Conservation (phyloP, 2,888 invertebrate genomes). For the Phragmatobia fuliginosa region DNA sequence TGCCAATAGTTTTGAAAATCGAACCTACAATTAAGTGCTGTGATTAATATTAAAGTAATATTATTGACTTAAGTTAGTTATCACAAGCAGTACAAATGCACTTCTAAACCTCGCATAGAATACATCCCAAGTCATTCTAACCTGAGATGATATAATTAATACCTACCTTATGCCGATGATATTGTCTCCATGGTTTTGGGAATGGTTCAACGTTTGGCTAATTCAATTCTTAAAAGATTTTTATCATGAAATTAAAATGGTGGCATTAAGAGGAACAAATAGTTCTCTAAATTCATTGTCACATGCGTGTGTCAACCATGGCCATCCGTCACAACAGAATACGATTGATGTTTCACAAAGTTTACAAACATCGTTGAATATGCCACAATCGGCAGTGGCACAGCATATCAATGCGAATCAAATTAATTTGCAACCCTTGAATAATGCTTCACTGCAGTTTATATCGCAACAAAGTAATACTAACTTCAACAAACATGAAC, state of each 20-base stretch:
- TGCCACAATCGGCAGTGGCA: conserved; percentile 66
- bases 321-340: conserved; percentile 67
- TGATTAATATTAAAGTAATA: conserved; percentile 47
- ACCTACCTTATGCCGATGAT: conserved; percentile 73
- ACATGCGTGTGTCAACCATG: conserved; percentile 72
- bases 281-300: conserved; percentile 70
- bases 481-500: conserved; percentile 70
- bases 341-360: conserved; percentile 71
- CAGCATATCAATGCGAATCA: conserved; percentile 68
- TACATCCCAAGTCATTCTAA: conserved; percentile 21
- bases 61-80: conserved; percentile 31
- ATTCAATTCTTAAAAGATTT: conserved; percentile 80
- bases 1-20: conserved; percentile 57
- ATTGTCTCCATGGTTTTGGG: conserved; percentile 79
- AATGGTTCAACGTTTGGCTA: conserved; percentile 84
- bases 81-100: conserved; percentile 19
- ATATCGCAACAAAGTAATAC: conserved; percentile 64
- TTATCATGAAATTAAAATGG: conserved; percentile 84
- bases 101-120: conserved; percentile 15
- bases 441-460: conserved; percentile 70
- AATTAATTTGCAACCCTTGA: conserved; percentile 70
- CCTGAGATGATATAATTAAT: conserved; percentile 33
- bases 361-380: conserved; percentile 74
- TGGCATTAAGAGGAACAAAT: conserved; percentile 77
- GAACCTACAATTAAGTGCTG: conserved; percentile 53